A percentile compares a stretch with the other conserved stretches of the same genome.
Conservation (phyloP, 2,113 vertebrate species). For the Sylvietta virens region DNA sequence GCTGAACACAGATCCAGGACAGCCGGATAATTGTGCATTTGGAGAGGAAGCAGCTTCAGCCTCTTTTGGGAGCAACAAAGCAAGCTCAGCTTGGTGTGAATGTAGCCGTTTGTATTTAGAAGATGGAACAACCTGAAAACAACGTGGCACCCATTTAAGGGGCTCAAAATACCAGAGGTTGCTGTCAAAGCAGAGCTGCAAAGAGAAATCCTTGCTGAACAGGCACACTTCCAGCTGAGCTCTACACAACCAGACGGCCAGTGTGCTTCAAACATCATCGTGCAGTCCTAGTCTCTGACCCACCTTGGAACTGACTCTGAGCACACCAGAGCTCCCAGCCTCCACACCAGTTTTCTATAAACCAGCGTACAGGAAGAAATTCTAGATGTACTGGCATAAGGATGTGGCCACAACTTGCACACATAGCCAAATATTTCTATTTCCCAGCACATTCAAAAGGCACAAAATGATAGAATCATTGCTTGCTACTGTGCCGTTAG, state of each 20-base stretch:
- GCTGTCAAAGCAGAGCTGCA: not conserved
- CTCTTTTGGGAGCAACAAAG: not conserved
- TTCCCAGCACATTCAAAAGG: not conserved
- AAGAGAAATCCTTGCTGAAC: not conserved
- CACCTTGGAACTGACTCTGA: not conserved
- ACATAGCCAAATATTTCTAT: not conserved
- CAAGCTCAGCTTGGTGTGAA: not conserved
- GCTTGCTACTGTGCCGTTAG: not conserved
- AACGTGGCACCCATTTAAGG: not conserved
- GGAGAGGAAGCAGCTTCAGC: not conserved
- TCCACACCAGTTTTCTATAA: not conserved
- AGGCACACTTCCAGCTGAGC: not conserved
- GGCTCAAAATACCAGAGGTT: not conserved
- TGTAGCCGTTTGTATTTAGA: not conserved
- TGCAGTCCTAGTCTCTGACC: not conserved
- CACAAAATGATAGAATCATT: not conserved
- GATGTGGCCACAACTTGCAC: not conserved
- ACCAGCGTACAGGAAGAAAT: not conserved
- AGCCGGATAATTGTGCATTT: not conserved
- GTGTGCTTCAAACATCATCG: not conserved
- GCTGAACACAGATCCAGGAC: not conserved
- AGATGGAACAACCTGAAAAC: not conserved
- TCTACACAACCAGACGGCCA: rapidly evolving
- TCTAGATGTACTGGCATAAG: not conserved
- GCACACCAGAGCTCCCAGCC: too few relatives aligned